Base-by-base conservation (phyloP, 1,140 invertebrate genomes). In the Brachionus plicatilis region DNA sequence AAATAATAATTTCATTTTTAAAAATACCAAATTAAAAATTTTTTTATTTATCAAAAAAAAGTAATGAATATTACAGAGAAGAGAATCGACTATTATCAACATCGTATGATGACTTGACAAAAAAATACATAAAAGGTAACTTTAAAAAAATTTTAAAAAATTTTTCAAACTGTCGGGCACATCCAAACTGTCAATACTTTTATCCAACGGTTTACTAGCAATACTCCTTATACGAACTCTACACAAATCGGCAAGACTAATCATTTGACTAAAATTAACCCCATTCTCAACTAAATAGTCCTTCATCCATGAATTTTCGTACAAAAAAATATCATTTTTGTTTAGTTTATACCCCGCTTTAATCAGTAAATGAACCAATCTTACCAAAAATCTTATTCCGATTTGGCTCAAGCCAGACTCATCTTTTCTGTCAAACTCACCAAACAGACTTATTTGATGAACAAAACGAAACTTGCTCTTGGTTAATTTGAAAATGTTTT, bases 41-140 rank as follows among this genome's bases (percentile, higher is more conserved):
- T 41, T 53, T 85, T 84, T 75, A 12, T 29, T 66, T 85, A 56
- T 53, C 11, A 83, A n/a, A 66, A 84, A 37, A 27, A 37, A 89
- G 88, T 24, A 88, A 88, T 85, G 88, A 89, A 85, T 88, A 88
- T 43, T 87, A 88, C 83, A 79, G 60, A 60, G 72, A 85, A 14
- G 88, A 88, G 50, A 66, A 82, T 65, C 79, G 79, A 43, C 53
- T 82, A 4, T 45, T 82, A 68, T 65, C 79, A 68, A 82, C 56
- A 41, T 60, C 79, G n/a, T 82, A 82, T 20, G 79, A 82, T 12
- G 79, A 82, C 43, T 65, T 82, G n/a, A 82, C 79, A 17, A 76
- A 47, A 76, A 76, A 76, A 50, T 76, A 76, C 45, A 50, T 37
- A 7, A 47, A 50, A 47, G 72, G 72, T 76, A 76, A 76, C 3